Conservation (phyloP, 2,797 vertebrate species). For the Mergus octosetaceus region DNA sequence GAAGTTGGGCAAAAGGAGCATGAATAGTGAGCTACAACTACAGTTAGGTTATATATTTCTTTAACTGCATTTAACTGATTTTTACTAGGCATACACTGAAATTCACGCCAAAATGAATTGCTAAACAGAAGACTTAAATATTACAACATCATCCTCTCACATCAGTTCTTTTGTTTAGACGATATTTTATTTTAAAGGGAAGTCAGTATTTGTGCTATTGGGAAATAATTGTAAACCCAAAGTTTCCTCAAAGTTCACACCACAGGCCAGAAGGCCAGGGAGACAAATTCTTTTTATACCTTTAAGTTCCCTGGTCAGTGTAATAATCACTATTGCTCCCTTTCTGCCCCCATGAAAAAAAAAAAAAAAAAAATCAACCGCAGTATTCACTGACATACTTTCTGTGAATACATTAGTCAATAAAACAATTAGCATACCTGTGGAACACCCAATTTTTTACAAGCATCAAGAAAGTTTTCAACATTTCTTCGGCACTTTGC, state of each 20-base stretch:
- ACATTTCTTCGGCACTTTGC: conserved; percentile 98
- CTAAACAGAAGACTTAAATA: neutral
- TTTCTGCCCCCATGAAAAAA: no score
- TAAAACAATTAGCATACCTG: conserved; percentile 81
- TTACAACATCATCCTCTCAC: neutral
- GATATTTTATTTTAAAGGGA: neutral
- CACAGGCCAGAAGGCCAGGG: neutral
- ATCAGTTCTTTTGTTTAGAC: neutral
- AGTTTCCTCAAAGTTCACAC: neutral
- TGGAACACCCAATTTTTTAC: conserved; percentile 95
- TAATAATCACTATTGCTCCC: neutral
- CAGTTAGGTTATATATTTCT: neutral
- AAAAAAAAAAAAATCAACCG: neutral
- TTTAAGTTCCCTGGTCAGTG: neutral
- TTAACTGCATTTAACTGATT: neutral
- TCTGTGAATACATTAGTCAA: neutral
- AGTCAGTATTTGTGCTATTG: neutral
- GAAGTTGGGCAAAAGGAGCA: neutral
- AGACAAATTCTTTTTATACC: neutral
- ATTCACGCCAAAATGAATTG: neutral
- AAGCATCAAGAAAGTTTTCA: conserved; percentile 97
- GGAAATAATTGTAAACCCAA: neutral
- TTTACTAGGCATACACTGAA: neutral
- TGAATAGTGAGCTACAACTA: neutral
- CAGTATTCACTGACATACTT: neutral